phyloP scores from a whole-genome alignment of 1,140 invertebrate species.

The Drosophila busckii region DNA sequence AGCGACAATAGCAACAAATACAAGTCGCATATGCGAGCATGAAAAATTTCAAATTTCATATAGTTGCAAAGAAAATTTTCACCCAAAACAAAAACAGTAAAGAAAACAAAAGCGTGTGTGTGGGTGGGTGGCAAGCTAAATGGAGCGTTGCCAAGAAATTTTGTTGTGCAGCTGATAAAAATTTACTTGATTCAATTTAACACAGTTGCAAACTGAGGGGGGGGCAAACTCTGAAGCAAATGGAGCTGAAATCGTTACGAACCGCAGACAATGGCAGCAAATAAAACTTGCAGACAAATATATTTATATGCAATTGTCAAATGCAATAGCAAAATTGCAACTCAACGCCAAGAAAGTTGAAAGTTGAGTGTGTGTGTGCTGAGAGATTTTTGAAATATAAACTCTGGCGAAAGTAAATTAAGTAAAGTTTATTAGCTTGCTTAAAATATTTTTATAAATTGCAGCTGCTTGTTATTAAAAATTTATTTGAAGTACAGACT shows the following conservation, averaged over 20 bases:
- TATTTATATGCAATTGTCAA: conserved; percentile 38
- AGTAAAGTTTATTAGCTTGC: too few relatives aligned
- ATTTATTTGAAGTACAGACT: too few relatives aligned
- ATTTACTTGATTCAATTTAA: conserved; percentile 68
- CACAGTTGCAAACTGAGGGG: not conserved
- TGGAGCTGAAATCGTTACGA: conserved; percentile 18
- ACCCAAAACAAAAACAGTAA: not conserved
- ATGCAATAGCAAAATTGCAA: conserved; percentile 28
- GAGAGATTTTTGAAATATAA: conserved; percentile 2
- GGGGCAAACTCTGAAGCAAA: not conserved
- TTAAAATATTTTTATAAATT: too few relatives aligned
- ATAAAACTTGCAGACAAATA: conserved; percentile 43
- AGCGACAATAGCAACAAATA: conserved; percentile 47
- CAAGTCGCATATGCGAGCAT: conserved; percentile 60
- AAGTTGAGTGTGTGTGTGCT: not conserved
- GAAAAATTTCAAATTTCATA: conserved; percentile 57
- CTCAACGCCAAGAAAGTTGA: conserved; percentile 1
- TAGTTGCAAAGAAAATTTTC: conserved; percentile 29
- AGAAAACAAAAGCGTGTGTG: too few relatives aligned
- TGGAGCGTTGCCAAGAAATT: conserved; percentile 58
- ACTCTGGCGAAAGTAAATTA: too few relatives aligned
- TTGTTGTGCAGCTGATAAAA: conserved; percentile 66
- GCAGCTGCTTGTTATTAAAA: too few relatives aligned
- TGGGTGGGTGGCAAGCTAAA: conserved; percentile 3
- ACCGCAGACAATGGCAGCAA: conserved; percentile 48